phyloP scores from a whole-genome alignment of 2,797 vertebrate genomes.

The Anguilla pacifica region DNA sequence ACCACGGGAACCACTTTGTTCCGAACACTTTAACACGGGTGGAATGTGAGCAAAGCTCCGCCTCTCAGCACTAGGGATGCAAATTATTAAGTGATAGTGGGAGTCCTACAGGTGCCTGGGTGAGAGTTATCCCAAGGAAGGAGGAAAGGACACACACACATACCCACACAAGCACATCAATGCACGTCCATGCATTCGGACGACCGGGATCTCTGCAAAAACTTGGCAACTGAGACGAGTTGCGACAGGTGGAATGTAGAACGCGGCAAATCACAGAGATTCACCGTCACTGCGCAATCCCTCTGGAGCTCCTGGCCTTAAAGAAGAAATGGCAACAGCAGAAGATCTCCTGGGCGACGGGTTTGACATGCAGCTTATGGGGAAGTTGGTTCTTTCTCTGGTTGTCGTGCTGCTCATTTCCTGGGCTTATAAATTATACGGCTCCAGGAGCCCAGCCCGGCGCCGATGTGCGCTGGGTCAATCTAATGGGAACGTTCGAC shows the following conservation, averaged over 20 bases:
- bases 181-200: slow-evolving; percentile 12
- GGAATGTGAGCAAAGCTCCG: slow-evolving; percentile 58
- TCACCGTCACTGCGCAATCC: slow-evolving; percentile 28
- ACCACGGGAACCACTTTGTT: not conserved
- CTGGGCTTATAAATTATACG: slow-evolving; percentile 81
- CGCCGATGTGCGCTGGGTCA: not conserved
- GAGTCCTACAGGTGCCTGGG: slow-evolving; percentile 63
- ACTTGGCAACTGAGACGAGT: not conserved
- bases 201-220: not conserved
- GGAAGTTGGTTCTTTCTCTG: slow-evolving; percentile 82
- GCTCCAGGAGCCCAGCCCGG: slow-evolving; percentile 60
- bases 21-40: slow-evolving; percentile 48
- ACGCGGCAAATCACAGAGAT: not conserved
- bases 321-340: slow-evolving; percentile 65
- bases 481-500: accelerated
- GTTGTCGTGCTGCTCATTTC: slow-evolving; percentile 79
- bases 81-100: slow-evolving; percentile 61
- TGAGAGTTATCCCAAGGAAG: slow-evolving; percentile 58
- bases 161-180: not conserved
- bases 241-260: not conserved
- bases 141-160: slow-evolving; percentile 18
- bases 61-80: slow-evolving; percentile 66
- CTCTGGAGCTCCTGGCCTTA: slow-evolving; percentile 36
- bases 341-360: slow-evolving; percentile 67
- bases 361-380: slow-evolving; percentile 83